These are phyloP conservation scores for Trematomus loennbergii DNA, from an alignment of 2,113 vertebrate species.

Conservation along the genomic window DNA sequence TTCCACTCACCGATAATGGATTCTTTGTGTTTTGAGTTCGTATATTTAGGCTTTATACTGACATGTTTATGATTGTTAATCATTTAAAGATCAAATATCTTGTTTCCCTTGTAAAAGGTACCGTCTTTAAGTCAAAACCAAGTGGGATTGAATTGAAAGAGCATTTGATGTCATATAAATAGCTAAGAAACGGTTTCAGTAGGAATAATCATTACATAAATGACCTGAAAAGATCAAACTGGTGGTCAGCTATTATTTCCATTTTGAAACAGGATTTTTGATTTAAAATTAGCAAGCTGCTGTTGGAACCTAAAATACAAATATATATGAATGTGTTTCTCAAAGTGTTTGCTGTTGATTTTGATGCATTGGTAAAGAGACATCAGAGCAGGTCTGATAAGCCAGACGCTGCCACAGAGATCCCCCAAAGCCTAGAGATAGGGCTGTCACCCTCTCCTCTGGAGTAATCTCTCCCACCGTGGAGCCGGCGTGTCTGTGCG, in stretches of 20 bases:
- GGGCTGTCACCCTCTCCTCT: constrained; percentile 53
- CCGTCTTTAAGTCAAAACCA: neutral
- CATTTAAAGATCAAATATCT: neutral
- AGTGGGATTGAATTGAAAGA: neutral
- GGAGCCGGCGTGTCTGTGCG: constrained; percentile 57
- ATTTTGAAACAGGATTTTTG: neutral
- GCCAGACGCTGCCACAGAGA: constrained; percentile 47
- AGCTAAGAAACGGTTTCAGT: neutral
- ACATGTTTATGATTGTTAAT: neutral
- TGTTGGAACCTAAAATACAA: constrained; percentile 15
- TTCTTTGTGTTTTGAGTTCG: neutral
- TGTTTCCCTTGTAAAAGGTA: neutral
- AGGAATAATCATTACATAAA: neutral
- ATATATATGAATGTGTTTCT: constrained; percentile 37
- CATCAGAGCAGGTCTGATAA: constrained; percentile 68
- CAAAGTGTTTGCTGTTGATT: constrained; percentile 34
- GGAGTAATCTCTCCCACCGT: constrained; percentile 65
- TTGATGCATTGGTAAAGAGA: constrained; percentile 67
- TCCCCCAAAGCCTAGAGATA: constrained; percentile 63
- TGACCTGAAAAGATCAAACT: neutral
- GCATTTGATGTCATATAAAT: neutral
- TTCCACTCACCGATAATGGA: neutral
- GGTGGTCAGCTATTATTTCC: neutral
- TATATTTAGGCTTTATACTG: constrained; percentile 26
- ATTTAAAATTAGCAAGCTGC: neutral